These are phyloP conservation scores for Mantis religiosa DNA, from an alignment of 2,888 invertebrate species.

Conservation along the genomic window DNA sequence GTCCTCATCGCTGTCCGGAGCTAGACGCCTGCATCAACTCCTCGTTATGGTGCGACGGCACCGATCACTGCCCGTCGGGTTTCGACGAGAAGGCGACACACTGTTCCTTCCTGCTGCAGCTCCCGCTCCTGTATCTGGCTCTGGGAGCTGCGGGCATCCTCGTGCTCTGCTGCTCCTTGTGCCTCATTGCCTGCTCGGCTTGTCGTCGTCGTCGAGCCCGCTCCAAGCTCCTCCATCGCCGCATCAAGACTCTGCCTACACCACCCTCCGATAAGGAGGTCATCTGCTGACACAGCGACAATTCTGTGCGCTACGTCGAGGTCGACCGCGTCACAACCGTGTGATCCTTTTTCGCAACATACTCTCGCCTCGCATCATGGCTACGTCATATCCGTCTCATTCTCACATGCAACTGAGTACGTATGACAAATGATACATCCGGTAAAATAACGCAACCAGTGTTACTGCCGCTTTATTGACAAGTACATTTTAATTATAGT, in stretches of 20 bases:
- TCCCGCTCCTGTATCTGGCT: constrained; percentile 69
- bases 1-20: constrained; percentile 71
- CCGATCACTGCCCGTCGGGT: constrained; percentile 72
- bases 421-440: background rate
- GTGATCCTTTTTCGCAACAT: constrained; percentile 50
- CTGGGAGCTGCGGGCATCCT: constrained; percentile 45
- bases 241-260: constrained; percentile 43
- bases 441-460: background rate
- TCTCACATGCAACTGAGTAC: background rate
- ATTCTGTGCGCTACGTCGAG: constrained; percentile 90
- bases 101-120: constrained; percentile 70
- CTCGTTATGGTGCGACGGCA: constrained; percentile 76
- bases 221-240: constrained; percentile 44
- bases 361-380: background rate
- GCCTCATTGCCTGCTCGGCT: constrained; percentile 34
- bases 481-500: no score
- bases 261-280: constrained; percentile 59
- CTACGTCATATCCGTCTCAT: background rate
- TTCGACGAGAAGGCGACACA: constrained; percentile 76
- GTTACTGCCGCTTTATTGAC: no score
- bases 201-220: constrained; percentile 34
- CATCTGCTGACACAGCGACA: constrained; percentile 94
- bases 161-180: constrained; percentile 38
- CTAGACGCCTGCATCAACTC: constrained; percentile 76
- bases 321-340: constrained; percentile 87